phyloP scores from a whole-genome alignment of 2,797 vertebrate species.

The Melanotaenia nigrans region DNA sequence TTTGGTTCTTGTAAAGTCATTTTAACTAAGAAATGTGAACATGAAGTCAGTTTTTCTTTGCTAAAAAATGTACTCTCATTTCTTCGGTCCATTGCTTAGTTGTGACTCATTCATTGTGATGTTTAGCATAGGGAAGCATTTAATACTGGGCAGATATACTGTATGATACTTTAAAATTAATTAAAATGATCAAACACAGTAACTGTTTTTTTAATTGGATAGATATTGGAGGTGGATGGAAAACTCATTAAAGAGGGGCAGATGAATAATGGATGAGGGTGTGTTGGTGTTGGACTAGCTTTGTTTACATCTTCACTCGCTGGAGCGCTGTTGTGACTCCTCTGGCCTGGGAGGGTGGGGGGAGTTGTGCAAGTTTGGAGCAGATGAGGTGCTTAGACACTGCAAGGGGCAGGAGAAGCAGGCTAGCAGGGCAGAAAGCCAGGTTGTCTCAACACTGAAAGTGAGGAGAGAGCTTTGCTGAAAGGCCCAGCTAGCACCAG shows the following conservation, averaged over 20 bases:
- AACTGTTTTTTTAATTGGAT: slow-evolving; percentile 61
- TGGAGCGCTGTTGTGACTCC: slow-evolving; percentile 47
- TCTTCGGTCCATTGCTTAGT: slow-evolving; percentile 22
- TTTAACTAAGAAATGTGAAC: background rate
- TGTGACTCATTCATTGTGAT: background rate
- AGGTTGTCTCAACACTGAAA: slow-evolving; percentile 72
- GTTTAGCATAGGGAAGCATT: background rate
- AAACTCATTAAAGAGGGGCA: slow-evolving; percentile 83
- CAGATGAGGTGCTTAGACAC: slow-evolving; percentile 43
- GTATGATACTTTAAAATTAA: slow-evolving; percentile 25
- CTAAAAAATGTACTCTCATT: slow-evolving; percentile 22
- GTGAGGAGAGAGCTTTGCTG: slow-evolving; percentile 73
- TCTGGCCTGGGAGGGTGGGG: background rate
- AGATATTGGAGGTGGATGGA: slow-evolving; percentile 78
- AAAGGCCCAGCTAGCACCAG: slow-evolving; percentile 55
- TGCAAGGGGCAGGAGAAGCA: slow-evolving; percentile 33
- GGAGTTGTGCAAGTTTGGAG: slow-evolving; percentile 3
- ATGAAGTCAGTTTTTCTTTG: background rate
- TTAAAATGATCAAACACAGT: slow-evolving; percentile 60
- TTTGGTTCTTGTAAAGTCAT: slow-evolving; percentile 15
- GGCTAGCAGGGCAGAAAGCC: slow-evolving; percentile 58
- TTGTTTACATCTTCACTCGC: slow-evolving; percentile 81
- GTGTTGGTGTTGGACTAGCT: slow-evolving; percentile 76
- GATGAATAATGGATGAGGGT: slow-evolving; percentile 83
- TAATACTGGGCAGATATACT: background rate